Conservation (phyloP, 2,113 vertebrate species). For the Seriola aureovittata region DNA sequence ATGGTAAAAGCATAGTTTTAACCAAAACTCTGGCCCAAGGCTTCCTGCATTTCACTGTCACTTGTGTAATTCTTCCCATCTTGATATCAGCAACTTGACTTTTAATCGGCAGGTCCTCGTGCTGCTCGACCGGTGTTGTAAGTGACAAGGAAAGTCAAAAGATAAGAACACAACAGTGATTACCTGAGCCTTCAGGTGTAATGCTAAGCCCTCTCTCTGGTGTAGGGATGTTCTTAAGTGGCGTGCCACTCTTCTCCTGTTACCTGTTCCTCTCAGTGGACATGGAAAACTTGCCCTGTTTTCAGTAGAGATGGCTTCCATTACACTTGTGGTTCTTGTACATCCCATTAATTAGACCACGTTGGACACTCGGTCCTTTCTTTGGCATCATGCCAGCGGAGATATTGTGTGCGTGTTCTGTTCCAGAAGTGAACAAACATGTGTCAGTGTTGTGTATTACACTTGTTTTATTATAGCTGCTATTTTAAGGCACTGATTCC, state of each 20-base stretch:
- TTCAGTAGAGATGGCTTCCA: slow-evolving; percentile 51
- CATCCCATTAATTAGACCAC: slow-evolving; percentile 62
- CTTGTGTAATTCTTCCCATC: not conserved
- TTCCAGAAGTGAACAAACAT: slow-evolving; percentile 18
- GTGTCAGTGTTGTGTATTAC: not conserved
- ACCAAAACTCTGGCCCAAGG: not conserved
- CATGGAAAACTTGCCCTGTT: slow-evolving; percentile 64
- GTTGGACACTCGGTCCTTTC: not conserved
- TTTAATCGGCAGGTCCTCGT: slow-evolving; percentile 28
- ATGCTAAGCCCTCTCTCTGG: slow-evolving; percentile 61
- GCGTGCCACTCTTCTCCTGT: slow-evolving; percentile 58
- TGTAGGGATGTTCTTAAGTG: slow-evolving; percentile 42
- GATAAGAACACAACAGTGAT: slow-evolving; percentile 55
- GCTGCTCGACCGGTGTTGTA: slow-evolving; percentile 15
- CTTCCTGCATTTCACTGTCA: not conserved
- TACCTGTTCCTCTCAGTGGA: slow-evolving; percentile 56
- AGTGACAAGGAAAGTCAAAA: slow-evolving; percentile 56
- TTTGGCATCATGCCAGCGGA: slow-evolving; percentile 19
- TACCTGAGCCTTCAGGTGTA: slow-evolving; percentile 69
- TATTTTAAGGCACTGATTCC: not conserved
- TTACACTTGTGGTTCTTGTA: slow-evolving; percentile 58
- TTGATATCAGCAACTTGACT: slow-evolving; percentile 41
- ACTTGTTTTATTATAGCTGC: not conserved
- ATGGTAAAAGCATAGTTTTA: not conserved
- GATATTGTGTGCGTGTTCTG: slow-evolving; percentile 3